Base-by-base conservation (phyloP, 2,797 vertebrate species). In the Euthynnus affinis region DNA sequence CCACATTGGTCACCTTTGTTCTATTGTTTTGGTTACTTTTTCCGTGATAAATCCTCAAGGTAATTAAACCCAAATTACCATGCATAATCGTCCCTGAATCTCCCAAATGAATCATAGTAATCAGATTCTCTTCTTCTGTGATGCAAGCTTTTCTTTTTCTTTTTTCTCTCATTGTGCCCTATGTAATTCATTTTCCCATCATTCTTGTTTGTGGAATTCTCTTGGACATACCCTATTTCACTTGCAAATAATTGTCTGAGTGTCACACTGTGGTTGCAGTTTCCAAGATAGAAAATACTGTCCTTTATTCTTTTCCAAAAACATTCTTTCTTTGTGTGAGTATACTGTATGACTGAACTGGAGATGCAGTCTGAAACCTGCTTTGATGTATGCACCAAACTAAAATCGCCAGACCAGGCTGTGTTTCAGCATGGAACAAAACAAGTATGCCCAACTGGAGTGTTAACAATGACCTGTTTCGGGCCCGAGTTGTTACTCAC, bases 91-190 rank as follows among this genome's bases (percentile, higher is more conserved):
- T 56, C 71, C 64, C 62, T 7, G 65, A 88, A 90, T 91, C 81
- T 87, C 49, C 67, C 74, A 89, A 91, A 93, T 92, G 66, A 92
- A 91, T 94, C 85, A 90, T 71, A 60, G 76, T 82, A 90, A 93
- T 92, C 85, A 82, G 75, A 93, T 90, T 86, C 56, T 78, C 62
- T 82, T 87, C 62, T 88, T 72, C 55, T 81, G 73, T 85, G 76
- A 85, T 65, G 51, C 61, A 34, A 69, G 51, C 65, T 88, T 90
- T 90, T 90, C 78, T 89, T 93, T 91, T 13, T 89, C n/a, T n/a
- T n/a, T n/a, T n/a, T n/a, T n/a, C n/a, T 88, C 82, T 90, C 87
- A 86, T 75, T 88, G 73, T 87, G 82, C 64, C 87, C 78, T 83
- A 29, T 71, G 71, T 87, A 85, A 94, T 93, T 91, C 90, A 90